Evolutionary conservation across 2,113 vertebrate species (phyloP).

Genomic region (Antechinus flavipes): DNA sequence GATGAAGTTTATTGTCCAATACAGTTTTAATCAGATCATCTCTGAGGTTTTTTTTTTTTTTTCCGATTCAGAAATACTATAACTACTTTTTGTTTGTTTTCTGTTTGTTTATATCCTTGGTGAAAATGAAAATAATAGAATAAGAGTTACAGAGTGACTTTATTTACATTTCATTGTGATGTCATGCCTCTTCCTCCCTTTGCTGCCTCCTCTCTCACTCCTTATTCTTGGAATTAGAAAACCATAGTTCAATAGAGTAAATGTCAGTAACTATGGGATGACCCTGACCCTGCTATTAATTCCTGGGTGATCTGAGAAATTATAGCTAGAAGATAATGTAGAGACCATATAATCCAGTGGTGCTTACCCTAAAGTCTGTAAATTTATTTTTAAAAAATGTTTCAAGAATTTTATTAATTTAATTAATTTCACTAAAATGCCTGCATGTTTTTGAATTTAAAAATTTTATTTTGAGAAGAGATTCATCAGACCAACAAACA

Average conservation of each 20-base stretch:
- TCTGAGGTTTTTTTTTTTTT: neutral
- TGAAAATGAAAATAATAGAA: neutral
- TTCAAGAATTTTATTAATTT: neutral
- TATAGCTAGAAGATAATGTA: neutral
- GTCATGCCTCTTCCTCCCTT: neutral
- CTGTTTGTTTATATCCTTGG: neutral
- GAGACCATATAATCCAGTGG: neutral
- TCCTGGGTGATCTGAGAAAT: neutral
- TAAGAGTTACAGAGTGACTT: neutral
- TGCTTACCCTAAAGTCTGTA: neutral
- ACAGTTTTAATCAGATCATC: neutral
- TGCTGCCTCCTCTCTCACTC: neutral
- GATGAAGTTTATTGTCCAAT: neutral
- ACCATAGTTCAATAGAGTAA: neutral
- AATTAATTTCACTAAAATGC: neutral
- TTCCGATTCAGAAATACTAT: neutral
- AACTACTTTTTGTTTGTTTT: neutral
- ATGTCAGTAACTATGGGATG: neutral
- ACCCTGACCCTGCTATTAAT: neutral
- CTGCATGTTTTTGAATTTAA: neutral
- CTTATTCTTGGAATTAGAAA: neutral
- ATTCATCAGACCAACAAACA: neutral
- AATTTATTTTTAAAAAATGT: neutral
- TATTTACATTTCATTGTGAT: neutral
- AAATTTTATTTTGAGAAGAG: neutral